Conservation (phyloP, 2,888 invertebrate species). For the Netelia inedita region DNA sequence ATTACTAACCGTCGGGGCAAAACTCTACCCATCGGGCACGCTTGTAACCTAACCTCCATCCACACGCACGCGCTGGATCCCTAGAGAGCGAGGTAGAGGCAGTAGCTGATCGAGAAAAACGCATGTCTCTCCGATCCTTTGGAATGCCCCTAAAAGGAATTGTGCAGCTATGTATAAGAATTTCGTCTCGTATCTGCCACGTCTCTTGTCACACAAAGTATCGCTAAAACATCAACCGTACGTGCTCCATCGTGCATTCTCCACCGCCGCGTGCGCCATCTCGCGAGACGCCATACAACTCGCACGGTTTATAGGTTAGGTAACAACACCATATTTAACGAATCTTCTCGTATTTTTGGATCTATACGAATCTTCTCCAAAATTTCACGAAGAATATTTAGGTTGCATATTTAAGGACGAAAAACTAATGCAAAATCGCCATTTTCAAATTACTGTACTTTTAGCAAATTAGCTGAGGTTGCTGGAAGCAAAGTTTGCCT, state of each 20-base stretch:
- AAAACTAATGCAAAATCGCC: too few relatives aligned
- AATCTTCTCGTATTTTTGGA: too few relatives aligned
- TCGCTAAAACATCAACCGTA: too few relatives aligned
- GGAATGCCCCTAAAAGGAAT: conserved; percentile 35
- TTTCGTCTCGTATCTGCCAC: conserved; percentile 12
- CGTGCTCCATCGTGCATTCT: too few relatives aligned
- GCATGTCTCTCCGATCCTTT: background rate
- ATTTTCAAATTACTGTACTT: too few relatives aligned
- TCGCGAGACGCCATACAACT: background rate
- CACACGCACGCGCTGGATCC: conserved; percentile 3
- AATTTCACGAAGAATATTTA: too few relatives aligned
- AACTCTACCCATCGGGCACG: conserved; percentile 52
- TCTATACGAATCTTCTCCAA: too few relatives aligned
- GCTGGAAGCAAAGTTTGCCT: too few relatives aligned
- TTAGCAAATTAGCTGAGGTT: too few relatives aligned
- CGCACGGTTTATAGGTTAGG: background rate
- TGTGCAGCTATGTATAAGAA: conserved; percentile 16
- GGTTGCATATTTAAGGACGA: too few relatives aligned
- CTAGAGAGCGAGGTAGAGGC: background rate
- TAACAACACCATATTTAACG: too few relatives aligned
- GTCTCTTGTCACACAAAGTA: conserved; percentile 19
- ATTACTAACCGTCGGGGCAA: conserved; percentile 67
- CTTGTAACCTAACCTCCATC: conserved; percentile 41
- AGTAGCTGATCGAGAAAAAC: conserved; percentile 31
- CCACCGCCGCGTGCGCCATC: background rate